These are phyloP conservation scores for Cosmia trapezina DNA, from an alignment of 2,888 invertebrate species.

Conservation along the genomic window DNA sequence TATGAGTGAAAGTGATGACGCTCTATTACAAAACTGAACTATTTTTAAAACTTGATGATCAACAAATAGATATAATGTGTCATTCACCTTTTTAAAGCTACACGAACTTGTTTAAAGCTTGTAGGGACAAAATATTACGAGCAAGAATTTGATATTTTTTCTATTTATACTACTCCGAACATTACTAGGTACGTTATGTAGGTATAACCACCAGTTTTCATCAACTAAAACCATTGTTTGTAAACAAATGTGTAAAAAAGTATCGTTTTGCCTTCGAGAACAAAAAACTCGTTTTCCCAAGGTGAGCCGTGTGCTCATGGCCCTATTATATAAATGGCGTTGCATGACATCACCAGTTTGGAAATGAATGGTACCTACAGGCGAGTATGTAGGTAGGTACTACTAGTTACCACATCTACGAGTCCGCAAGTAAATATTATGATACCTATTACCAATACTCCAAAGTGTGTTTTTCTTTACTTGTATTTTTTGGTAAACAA, in stretches of 20 bases:
- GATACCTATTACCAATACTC: neutral
- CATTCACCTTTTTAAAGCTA: neutral
- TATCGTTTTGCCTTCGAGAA: conserved; percentile 20
- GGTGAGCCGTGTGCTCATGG: conserved; percentile 70
- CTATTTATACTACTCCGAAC: neutral
- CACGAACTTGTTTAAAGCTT: neutral
- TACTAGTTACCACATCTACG: conserved; percentile 22
- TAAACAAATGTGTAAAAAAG: conserved; percentile 50
- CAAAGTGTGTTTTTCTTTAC: conserved; percentile 7
- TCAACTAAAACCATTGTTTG: conserved; percentile 43
- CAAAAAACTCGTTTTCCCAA: conserved; percentile 63
- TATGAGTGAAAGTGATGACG: neutral
- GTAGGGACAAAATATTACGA: neutral
- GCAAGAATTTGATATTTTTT: neutral
- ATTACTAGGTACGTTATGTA: neutral
- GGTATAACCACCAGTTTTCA: conserved; percentile 15
- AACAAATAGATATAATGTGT: neutral
- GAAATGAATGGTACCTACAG: conserved; percentile 41
- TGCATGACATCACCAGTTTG: conserved; percentile 67
- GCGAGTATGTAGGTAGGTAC: conserved; percentile 4
- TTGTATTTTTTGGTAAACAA: neutral
- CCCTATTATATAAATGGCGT: conserved; percentile 72
- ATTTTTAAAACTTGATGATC: neutral
- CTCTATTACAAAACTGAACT: neutral
- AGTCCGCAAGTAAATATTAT: conserved; percentile 18